Percentiles rank a stretch among this genome's conserved stretches.
Conservation (phyloP, 2,888 invertebrate genomes). For the Drosophila multiciliata region DNA sequence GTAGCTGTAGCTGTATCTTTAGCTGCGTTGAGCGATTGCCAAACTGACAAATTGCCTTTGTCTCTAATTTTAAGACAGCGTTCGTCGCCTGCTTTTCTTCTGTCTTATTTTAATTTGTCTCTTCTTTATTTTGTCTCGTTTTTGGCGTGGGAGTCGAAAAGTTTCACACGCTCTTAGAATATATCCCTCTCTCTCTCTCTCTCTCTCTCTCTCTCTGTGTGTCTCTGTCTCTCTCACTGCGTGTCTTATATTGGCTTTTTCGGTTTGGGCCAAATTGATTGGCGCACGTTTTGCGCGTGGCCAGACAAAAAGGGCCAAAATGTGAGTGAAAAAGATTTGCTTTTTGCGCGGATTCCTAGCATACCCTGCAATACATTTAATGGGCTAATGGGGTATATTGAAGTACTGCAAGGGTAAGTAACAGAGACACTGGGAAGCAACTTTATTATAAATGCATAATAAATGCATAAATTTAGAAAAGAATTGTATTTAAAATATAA, state of each 20-base stretch:
- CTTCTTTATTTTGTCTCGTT: neutral
- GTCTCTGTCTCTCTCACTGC: conserved; percentile 12
- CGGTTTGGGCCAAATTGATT: conserved; percentile 65
- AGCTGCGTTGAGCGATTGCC: conserved; percentile 68
- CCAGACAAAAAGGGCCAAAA: conserved; percentile 28
- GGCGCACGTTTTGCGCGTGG: conserved; percentile 80
- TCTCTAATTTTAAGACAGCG: conserved; percentile 71
- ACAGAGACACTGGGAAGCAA: neutral
- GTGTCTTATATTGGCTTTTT: conserved; percentile 15
- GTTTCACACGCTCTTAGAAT: conserved; percentile 63
- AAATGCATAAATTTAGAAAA: neutral
- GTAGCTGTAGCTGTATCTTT: conserved; percentile 29
- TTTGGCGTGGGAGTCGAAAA: conserved; percentile 72
- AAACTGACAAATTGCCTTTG: conserved; percentile 76
- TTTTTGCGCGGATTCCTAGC: conserved; percentile 10
- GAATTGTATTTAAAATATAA: too few species aligned
- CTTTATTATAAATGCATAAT: neutral
- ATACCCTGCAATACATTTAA: neutral
- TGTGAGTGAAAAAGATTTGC: conserved; percentile 12
- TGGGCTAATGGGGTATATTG: neutral
- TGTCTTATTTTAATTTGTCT: conserved; percentile 66
- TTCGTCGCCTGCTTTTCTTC: conserved; percentile 39
- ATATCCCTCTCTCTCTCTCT: conserved; percentile 6
- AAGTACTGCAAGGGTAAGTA: neutral
- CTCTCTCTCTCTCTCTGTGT: conserved; percentile 13